Evolutionary conservation across 2,888 invertebrate species (phyloP).

Genomic region (Cheilosia impressa): DNA sequence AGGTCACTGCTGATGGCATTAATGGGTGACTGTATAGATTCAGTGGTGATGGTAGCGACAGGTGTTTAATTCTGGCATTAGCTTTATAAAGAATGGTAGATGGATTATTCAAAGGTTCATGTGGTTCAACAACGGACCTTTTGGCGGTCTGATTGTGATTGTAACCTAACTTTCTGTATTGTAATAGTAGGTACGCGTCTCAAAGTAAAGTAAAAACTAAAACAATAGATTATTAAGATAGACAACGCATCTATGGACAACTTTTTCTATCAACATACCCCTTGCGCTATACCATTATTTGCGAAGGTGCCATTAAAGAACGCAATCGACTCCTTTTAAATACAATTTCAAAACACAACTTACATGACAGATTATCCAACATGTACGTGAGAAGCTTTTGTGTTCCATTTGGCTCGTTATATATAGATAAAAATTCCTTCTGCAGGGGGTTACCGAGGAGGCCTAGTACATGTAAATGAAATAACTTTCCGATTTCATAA

Average conservation of each 20-base stretch:
- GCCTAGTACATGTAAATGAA: slow-evolving; percentile 96
- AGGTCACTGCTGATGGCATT: no score
- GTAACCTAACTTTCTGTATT: no score
- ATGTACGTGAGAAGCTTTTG: slow-evolving; percentile 96
- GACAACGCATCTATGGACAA: no score
- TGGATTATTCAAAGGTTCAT: no score
- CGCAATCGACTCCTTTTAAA: not conserved
- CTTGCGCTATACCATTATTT: not conserved
- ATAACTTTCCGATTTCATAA: slow-evolving; percentile 98
- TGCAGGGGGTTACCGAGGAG: slow-evolving; percentile 97
- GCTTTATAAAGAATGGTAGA: no score
- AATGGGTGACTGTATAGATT: no score
- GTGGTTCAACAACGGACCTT: no score
- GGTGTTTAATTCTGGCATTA: no score
- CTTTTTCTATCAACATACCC: not conserved
- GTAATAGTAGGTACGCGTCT: no score
- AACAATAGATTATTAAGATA: not conserved
- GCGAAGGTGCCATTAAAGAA: not conserved
- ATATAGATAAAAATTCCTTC: slow-evolving; percentile 95
- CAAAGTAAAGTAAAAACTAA: no score
- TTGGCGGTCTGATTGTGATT: no score
- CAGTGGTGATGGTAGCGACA: no score
- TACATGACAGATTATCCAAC: slow-evolving; percentile 98
- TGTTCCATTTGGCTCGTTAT: slow-evolving; percentile 96
- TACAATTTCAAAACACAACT: slow-evolving; percentile 78